Evolutionary conservation across 2,113 vertebrate species (phyloP).

Genomic region (Pycnonotus jocosus): DNA sequence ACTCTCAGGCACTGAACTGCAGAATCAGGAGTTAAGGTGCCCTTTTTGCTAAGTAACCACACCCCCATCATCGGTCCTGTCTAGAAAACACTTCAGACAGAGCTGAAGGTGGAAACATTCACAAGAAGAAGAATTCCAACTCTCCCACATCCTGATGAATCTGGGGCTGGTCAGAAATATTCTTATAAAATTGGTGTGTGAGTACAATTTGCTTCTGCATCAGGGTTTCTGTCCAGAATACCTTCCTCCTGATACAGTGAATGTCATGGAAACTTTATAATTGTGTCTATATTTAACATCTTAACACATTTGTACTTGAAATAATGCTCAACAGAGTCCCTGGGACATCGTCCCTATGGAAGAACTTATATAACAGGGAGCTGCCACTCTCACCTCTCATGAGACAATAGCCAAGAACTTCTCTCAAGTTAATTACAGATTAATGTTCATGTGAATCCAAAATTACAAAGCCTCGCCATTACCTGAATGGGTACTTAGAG

Average conservation of each 20-base stretch:
- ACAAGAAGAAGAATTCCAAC: background rate
- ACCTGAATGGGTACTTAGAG: background rate
- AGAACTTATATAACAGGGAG: background rate
- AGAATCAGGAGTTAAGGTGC: background rate
- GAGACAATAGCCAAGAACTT: background rate
- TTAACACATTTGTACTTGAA: background rate
- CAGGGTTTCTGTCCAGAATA: background rate
- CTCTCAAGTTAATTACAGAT: background rate
- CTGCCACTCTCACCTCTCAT: background rate
- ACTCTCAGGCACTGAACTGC: background rate
- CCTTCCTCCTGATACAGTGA: fast-evolving
- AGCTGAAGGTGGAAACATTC: background rate
- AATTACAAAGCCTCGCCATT: background rate
- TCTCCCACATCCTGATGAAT: background rate
- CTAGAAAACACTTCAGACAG: background rate
- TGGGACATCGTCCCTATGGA: background rate
- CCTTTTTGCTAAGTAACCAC: background rate
- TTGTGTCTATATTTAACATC: background rate
- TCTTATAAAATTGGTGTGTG: background rate
- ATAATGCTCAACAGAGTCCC: background rate
- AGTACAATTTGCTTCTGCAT: background rate
- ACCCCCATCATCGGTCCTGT: background rate
- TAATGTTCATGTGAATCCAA: background rate
- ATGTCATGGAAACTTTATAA: background rate
- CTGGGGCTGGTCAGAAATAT: background rate